Conservation (phyloP, 2,888 invertebrate species). For the Drosophila yooni region DNA sequence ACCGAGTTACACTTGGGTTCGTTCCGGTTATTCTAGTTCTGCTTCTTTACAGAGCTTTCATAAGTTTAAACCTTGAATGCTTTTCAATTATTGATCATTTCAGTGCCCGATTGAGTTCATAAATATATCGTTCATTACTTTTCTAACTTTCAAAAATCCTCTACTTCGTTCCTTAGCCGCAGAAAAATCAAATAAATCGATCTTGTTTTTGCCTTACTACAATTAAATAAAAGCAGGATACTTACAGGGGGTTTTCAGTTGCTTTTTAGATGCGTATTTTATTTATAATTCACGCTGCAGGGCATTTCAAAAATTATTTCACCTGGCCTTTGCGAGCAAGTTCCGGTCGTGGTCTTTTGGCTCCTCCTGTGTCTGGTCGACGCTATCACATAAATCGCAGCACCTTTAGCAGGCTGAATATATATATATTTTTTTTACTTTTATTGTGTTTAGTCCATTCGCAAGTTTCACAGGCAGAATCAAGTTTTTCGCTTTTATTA, state of each 20-base stretch:
- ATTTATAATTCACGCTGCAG: not conserved
- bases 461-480: constrained; percentile 62
- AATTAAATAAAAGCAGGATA: not conserved
- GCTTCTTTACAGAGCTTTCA: not conserved
- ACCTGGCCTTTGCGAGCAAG: constrained; percentile 16
- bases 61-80: not conserved
- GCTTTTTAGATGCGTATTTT: not conserved
- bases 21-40: not conserved
- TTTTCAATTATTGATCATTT: not conserved
- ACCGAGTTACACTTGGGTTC: not conserved
- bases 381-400: constrained; percentile 53
- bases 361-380: constrained; percentile 17
- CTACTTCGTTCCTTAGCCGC: not conserved
- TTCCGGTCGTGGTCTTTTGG: constrained; percentile 15
- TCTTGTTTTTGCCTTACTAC: not conserved
- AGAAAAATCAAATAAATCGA: not conserved
- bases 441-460: constrained; percentile 38
- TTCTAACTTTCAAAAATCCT: not conserved
- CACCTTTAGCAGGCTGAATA: constrained; percentile 42
- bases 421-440: constrained; percentile 5
- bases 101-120: not conserved
- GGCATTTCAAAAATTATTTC: constrained; percentile 32
- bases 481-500: constrained; percentile 75
- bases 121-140: not conserved
- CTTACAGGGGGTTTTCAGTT: not conserved